A percentile compares a stretch with the other conserved stretches of the same genome.
Evolutionary conservation across 2,113 vertebrate species (phyloP).

Genomic region (western clawed frog (Xenopus tropicalis)): UCB_Xtro_10.0 CM004449.2:102021001-102021500

Average conservation of each 20-base stretch:
- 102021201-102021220: too few species aligned
- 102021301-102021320: conserved; percentile 43
- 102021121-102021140: conserved; percentile 36
- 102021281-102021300: conserved; percentile 47
- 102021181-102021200: too few species aligned
- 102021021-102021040: not conserved
- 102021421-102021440: too few species aligned
- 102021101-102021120: conserved; percentile 16
- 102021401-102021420: too few species aligned
- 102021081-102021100: conserved; percentile 7
- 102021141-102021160: not conserved
- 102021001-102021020: not conserved
- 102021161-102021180: not conserved
- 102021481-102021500: too few species aligned
- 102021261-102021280: conserved; percentile 37
- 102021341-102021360: too few species aligned
- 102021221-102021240: not conserved
- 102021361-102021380: too few species aligned
- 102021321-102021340: conserved; percentile 43
- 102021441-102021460: too few species aligned
- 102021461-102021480: too few species aligned
- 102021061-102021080: conserved; percentile 4
- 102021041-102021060: conserved; percentile 9
- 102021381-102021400: too few species aligned
- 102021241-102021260: not conserved